Conservation (phyloP, 2,797 vertebrate genomes). For the Semotilus atromaculatus region DNA sequence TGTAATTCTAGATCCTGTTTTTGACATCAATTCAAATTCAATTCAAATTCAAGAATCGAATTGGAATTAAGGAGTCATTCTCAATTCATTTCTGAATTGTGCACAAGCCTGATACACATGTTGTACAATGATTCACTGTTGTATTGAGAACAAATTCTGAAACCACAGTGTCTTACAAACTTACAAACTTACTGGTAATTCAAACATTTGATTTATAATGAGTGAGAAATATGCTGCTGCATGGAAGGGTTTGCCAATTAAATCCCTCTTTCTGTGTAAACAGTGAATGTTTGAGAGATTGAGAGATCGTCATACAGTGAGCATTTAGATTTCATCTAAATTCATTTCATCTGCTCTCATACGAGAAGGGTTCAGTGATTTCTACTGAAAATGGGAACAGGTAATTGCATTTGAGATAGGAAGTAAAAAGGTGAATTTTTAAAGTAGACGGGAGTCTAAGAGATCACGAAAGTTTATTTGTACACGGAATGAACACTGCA, state of each 20-base stretch:
- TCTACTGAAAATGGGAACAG: slow-evolving; percentile 22
- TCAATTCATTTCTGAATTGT: too few species aligned
- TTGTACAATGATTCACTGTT: neutral
- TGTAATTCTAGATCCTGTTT: too few species aligned
- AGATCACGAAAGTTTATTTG: neutral
- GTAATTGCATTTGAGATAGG: slow-evolving; percentile 49
- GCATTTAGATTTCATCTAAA: slow-evolving; percentile 69
- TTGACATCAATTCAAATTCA: too few species aligned
- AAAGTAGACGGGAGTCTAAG: neutral
- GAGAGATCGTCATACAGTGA: slow-evolving; percentile 49
- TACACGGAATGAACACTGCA: neutral
- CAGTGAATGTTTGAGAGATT: slow-evolving; percentile 59
- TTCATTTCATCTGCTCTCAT: slow-evolving; percentile 32
- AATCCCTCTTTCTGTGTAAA: slow-evolving; percentile 69
- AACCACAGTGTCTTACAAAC: neutral
- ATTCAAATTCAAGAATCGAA: too few species aligned
- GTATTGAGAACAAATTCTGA: neutral
- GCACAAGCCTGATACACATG: too few species aligned
- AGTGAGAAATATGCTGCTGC: slow-evolving; percentile 61
- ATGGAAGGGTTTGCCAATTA: slow-evolving; percentile 74
- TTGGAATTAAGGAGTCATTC: too few species aligned
- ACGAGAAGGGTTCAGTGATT: slow-evolving; percentile 24
- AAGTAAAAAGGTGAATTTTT: neutral
- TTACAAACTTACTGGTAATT: slow-evolving; percentile 64
- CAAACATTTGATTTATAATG: slow-evolving; percentile 68